Evolutionary conservation across 2,797 vertebrate genomes (phyloP).

Genomic region (Tapirus indicus): DNA sequence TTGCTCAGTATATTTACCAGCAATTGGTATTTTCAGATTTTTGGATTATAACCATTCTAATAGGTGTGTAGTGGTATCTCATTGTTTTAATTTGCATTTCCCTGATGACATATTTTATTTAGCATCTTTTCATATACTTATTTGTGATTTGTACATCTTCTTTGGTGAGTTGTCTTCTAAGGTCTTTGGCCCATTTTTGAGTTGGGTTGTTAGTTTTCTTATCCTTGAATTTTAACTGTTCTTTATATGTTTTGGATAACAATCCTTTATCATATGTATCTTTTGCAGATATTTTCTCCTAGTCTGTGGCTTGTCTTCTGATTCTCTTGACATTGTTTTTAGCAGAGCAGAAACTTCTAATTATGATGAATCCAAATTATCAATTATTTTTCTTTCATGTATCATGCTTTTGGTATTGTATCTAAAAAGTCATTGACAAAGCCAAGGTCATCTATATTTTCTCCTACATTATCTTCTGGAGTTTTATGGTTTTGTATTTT

Average conservation of each 20-base stretch:
- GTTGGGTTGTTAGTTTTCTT: neutral
- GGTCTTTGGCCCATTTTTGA: neutral
- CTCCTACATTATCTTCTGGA: neutral
- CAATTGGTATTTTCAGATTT: neutral
- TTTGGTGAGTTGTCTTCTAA: neutral
- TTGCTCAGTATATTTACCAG: neutral
- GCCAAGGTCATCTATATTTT: neutral
- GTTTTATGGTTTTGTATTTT: neutral
- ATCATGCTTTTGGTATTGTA: neutral
- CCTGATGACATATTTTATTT: neutral
- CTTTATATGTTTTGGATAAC: neutral
- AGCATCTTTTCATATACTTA: neutral
- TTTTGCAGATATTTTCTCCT: neutral
- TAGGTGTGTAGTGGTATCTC: neutral
- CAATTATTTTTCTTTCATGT: neutral
- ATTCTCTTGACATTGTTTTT: neutral
- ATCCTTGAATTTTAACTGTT: neutral
- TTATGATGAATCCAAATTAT: constrained; percentile 4
- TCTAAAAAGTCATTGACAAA: neutral
- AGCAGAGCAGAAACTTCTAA: neutral
- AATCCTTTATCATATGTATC: neutral
- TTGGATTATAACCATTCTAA: neutral
- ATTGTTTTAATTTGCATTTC: neutral
- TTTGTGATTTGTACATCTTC: neutral
- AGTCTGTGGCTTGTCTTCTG: neutral